Conservation (phyloP, 2,888 invertebrate species). For the Nysson spinosus region DNA sequence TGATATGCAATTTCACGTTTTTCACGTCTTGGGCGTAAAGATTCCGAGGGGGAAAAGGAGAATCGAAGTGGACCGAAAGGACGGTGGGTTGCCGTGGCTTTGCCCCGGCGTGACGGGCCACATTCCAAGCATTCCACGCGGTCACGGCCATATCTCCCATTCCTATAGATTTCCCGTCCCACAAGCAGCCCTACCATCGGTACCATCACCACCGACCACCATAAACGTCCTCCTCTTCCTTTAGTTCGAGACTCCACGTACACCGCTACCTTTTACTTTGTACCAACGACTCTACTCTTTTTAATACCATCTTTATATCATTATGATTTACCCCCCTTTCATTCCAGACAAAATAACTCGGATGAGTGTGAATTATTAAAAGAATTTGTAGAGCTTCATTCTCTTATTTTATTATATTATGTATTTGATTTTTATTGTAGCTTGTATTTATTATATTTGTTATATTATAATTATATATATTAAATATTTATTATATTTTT, state of each 20-base stretch:
- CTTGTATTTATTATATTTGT: too few species aligned
- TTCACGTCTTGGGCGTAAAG: constrained; percentile 25
- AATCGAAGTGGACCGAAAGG: constrained; percentile 69
- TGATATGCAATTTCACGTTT: constrained; percentile 43
- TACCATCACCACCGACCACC: constrained; percentile 35
- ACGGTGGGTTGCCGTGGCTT: constrained; percentile 62
- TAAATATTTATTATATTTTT: too few species aligned
- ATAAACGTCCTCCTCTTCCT: constrained; percentile 38
- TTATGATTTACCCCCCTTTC: too few species aligned
- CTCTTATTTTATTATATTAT: too few species aligned
- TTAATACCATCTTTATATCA: too few species aligned
- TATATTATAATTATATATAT: too few species aligned
- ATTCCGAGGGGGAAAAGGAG: constrained; percentile 52
- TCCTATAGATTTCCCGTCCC: constrained; percentile 69
- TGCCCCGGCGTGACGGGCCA: constrained; percentile 74
- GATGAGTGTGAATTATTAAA: too few species aligned
- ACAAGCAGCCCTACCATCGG: constrained; percentile 34
- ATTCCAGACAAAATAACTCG: too few species aligned
- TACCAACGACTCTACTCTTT: constrained; percentile 1
- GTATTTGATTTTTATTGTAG: too few species aligned
- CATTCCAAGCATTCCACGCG: constrained; percentile 75
- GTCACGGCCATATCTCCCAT: constrained; percentile 77
- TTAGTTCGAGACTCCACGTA: constrained; percentile 30
- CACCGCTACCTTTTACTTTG: constrained; percentile 16
- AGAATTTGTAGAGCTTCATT: too few species aligned